Conservation (phyloP, 2,888 invertebrate genomes). For the Autographa pulchrina region DNA sequence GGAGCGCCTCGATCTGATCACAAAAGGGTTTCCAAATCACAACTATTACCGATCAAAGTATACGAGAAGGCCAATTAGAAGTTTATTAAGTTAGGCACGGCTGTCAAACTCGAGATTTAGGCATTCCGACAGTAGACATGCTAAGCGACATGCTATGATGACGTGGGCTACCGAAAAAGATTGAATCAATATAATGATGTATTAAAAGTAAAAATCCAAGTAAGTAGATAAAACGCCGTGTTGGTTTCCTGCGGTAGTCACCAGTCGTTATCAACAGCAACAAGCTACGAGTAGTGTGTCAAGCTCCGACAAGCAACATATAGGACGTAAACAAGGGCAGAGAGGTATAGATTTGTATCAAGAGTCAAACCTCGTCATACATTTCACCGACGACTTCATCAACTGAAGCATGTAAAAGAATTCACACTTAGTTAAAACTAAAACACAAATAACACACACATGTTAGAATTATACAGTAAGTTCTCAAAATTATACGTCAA, state of each 20-base stretch:
- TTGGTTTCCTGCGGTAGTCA: constrained; percentile 25
- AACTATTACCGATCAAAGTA: neutral
- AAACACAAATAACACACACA: constrained; percentile 31
- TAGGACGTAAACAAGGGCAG: constrained; percentile 47
- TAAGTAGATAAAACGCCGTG: constrained; percentile 8
- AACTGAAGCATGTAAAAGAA: constrained; percentile 86
- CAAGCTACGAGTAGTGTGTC: constrained; percentile 66
- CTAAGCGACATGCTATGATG: constrained; percentile 61
- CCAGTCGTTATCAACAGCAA: constrained; percentile 61
- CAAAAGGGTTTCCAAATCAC: constrained; percentile 20
- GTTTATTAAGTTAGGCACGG: constrained; percentile 11
- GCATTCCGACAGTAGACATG: constrained; percentile 50
- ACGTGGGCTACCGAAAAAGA: constrained; percentile 49
- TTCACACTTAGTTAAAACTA: constrained; percentile 55
- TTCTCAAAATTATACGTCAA: neutral
- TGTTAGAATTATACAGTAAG: constrained; percentile 21
- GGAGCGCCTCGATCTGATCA: constrained; percentile 63
- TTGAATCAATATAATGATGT: constrained; percentile 15
- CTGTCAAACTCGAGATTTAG: constrained; percentile 24
- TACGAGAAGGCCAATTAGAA: neutral
- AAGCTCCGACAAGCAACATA: constrained; percentile 67
- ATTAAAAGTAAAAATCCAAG: neutral
- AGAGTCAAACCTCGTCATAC: constrained; percentile 85
- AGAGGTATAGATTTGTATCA: constrained; percentile 63
- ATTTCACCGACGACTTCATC: constrained; percentile 84